These are phyloP conservation scores for Anastatus disparis DNA, from an alignment of 1,140 invertebrate genomes.

Conservation along the genomic window DNA sequence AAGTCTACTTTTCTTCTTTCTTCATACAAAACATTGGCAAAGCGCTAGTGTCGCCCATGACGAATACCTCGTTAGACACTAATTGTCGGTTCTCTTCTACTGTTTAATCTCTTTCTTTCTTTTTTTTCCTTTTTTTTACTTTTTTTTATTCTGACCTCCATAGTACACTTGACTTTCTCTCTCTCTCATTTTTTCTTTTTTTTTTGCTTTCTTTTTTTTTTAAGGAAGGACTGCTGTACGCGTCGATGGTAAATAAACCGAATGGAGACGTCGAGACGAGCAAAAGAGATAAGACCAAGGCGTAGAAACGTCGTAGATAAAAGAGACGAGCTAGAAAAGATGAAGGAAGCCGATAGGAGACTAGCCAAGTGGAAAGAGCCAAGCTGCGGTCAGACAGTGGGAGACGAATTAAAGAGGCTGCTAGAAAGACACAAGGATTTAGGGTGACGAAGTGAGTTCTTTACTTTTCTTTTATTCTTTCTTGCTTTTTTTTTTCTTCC, in stretches of 20 bases:
- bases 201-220: neutral
- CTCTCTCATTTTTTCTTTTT: neutral
- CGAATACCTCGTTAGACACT: constrained; percentile 34
- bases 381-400: constrained; percentile 20
- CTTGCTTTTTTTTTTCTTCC: too few species aligned
- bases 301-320: constrained; percentile 5
- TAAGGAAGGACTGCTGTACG: too few species aligned
- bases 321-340: too few species aligned
- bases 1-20: too few species aligned
- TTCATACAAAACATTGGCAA: too few species aligned
- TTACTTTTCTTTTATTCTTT: too few species aligned
- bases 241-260: constrained; percentile 25
- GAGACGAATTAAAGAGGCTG: neutral
- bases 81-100: constrained; percentile 28
- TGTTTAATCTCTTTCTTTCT: neutral
- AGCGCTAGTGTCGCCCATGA: neutral
- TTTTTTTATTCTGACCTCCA: too few species aligned
- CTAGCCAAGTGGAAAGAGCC: neutral
- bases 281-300: neutral
- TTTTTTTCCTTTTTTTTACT: neutral
- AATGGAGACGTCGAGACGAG: neutral
- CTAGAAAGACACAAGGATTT: neutral
- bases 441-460: neutral
- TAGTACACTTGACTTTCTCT: too few species aligned
- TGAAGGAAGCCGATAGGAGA: too few species aligned